Conservation (phyloP, 2,888 invertebrate genomes). For the Gasteruption jaculator region DNA sequence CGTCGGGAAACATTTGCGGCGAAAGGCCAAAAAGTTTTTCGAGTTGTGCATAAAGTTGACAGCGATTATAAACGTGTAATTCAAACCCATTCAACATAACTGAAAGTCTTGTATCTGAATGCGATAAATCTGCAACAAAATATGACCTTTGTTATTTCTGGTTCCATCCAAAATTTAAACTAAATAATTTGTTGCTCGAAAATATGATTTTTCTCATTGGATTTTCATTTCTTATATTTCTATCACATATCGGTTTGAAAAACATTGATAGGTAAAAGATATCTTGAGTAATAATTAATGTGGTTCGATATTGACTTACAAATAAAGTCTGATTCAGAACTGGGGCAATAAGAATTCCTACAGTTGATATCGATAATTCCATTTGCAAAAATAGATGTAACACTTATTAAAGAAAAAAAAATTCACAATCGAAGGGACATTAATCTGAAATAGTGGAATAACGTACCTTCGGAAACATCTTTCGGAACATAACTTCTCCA, state of each 20-base stretch:
- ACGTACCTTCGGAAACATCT: constrained; percentile 86
- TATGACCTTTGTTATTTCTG: constrained; percentile 6
- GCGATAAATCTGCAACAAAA: constrained; percentile 84
- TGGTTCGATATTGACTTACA: too few species aligned
- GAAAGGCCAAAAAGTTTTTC: constrained; percentile 86
- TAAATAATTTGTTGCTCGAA: too few species aligned
- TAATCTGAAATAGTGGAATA: background rate
- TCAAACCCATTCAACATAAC: constrained; percentile 92
- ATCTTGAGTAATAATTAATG: too few species aligned
- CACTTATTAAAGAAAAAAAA: constrained; percentile 7
- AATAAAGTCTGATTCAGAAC: too few species aligned
- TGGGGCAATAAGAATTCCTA: too few species aligned
- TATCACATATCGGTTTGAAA: too few species aligned
- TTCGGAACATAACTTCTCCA: constrained; percentile 95
- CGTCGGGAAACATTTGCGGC: constrained; percentile 67
- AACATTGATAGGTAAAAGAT: too few species aligned
- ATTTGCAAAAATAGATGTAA: too few species aligned
- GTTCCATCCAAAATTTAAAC: constrained; percentile 2
- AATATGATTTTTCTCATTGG: too few species aligned
- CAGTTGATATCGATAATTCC: too few species aligned
- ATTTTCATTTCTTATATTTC: too few species aligned
- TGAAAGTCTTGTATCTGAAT: constrained; percentile 87
- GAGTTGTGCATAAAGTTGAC: constrained; percentile 78
- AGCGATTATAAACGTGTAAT: constrained; percentile 91
- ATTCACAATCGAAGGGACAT: too few species aligned